phyloP scores from a whole-genome alignment of 2,888 invertebrate species.

The Tetheella fluctuosa region DNA sequence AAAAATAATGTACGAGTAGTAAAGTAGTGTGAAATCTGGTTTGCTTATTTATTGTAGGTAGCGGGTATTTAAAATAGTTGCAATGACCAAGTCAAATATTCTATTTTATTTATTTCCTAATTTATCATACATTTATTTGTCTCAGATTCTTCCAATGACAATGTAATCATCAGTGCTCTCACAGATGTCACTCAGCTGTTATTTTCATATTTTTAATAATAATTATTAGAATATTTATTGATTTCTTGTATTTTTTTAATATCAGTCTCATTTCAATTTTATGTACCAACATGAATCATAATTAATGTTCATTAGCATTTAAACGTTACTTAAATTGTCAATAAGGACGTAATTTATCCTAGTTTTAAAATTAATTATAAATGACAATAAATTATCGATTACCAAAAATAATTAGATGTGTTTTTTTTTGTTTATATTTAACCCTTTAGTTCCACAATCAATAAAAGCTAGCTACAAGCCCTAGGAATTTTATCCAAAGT shows the following conservation, averaged over 20 bases:
- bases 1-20: too few relatives aligned
- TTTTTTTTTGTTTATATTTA: background rate
- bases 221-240: background rate
- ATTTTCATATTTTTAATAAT: background rate
- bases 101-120: background rate
- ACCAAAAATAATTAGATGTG: background rate
- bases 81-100: background rate
- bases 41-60: too few relatives aligned
- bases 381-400: conserved; percentile 7
- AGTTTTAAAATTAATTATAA: background rate
- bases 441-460: background rate
- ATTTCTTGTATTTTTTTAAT: background rate
- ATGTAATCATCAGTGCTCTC: background rate
- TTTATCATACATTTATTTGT: background rate
- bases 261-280: background rate
- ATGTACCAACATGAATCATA: background rate
- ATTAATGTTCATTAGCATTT: background rate
- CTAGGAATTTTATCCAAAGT: too few relatives aligned
- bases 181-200: background rate
- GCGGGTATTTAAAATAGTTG: too few relatives aligned
- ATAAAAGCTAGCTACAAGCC: too few relatives aligned
- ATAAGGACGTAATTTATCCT: conserved; percentile 8
- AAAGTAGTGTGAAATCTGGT: too few relatives aligned
- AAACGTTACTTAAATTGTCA: background rate
- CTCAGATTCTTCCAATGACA: background rate